Percentiles rank a stretch among this genome's conserved stretches.
phyloP scores from a whole-genome alignment of 2,797 vertebrate species.

The Dipus sagitta region DNA sequence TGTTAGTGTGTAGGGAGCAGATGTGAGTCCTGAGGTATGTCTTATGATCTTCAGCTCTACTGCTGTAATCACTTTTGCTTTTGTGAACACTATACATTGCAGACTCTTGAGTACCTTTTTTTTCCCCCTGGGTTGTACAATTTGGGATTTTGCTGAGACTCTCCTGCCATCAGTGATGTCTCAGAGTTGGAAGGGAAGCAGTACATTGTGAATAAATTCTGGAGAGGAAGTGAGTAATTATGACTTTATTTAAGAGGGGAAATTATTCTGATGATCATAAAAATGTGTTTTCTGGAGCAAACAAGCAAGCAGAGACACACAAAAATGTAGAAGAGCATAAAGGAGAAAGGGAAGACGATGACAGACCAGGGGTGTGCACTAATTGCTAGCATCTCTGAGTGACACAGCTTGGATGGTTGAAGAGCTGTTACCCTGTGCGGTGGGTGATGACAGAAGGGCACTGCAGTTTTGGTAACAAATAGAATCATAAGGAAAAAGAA shows the following conservation, averaged over 20 bases:
- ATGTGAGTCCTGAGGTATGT: neutral
- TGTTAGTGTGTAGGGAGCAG: neutral
- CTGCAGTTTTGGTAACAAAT: neutral
- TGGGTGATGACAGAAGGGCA: neutral
- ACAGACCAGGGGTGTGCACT: too few relatives aligned
- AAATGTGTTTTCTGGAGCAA: neutral
- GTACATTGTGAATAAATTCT: neutral
- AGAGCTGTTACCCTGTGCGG: neutral
- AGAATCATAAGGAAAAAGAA: neutral
- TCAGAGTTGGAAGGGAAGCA: neutral
- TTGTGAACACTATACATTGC: neutral
- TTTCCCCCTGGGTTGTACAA: neutral
- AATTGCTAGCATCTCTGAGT: too few relatives aligned
- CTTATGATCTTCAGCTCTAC: neutral
- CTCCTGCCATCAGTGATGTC: neutral
- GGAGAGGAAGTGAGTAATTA: neutral
- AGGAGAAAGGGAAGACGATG: neutral
- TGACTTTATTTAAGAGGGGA: conserved; percentile 11
- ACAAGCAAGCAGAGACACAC: neutral
- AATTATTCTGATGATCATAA: neutral
- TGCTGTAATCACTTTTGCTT: neutral
- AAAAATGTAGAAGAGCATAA: neutral
- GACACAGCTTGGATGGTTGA: neutral
- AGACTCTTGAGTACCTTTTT: neutral
- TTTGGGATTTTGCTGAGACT: neutral